These are phyloP conservation scores for Etheostoma spectabile DNA, from an alignment of 2,113 vertebrate genomes.

Conservation along the genomic window DNA sequence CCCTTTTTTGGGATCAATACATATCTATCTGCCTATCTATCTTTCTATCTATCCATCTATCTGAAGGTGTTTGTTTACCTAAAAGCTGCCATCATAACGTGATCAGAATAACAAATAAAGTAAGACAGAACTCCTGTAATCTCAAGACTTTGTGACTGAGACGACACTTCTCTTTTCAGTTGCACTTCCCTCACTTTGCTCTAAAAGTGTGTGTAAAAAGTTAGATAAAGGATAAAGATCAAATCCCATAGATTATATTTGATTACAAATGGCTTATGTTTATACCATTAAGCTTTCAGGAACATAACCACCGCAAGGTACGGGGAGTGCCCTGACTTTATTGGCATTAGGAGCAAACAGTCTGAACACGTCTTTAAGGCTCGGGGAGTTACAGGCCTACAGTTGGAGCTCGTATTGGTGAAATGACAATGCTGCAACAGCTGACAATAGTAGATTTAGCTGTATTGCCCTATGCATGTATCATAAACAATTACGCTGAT, in stretches of 20 bases:
- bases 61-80: neutral
- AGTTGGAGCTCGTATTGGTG: neutral
- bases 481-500: neutral
- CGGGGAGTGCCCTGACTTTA: neutral
- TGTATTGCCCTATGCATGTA: neutral
- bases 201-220: no score
- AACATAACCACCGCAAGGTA: conserved; percentile 1
- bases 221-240: no score
- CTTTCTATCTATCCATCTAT: no score
- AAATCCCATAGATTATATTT: neutral
- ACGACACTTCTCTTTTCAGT: no score
- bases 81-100: neutral
- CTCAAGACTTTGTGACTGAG: no score
- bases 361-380: conserved; percentile 28
- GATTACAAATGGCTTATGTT: conserved; percentile 5
- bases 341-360: conserved; percentile 13
- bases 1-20: no score
- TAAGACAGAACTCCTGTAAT: no score
- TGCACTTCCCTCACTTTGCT: no score
- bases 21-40: no score
- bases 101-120: neutral
- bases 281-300: neutral
- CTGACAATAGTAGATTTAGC: neutral
- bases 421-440: neutral
- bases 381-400: neutral